These are phyloP conservation scores for Saxidomus purpurata DNA, from an alignment of 1,140 invertebrate genomes.

Conservation along the genomic window DNA sequence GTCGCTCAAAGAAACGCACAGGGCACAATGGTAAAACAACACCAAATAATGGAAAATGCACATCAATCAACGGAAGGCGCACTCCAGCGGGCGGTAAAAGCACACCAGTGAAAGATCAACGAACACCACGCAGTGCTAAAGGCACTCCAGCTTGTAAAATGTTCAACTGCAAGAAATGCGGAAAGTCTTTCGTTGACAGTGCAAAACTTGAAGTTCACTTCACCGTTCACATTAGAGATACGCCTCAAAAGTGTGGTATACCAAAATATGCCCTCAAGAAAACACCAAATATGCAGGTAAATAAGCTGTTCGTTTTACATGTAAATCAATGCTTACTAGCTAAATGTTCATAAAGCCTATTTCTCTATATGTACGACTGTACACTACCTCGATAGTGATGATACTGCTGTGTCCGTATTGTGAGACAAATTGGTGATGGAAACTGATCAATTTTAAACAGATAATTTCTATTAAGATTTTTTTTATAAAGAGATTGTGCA, in stretches of 20 bases:
- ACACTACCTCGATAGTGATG: no score
- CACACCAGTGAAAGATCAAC: neutral
- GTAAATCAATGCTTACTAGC: no score
- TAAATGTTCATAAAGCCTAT: no score
- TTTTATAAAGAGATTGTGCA: no score
- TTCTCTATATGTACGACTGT: no score
- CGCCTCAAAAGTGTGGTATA: slow-evolving; percentile 48
- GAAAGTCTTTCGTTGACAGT: slow-evolving; percentile 45
- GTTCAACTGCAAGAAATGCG: slow-evolving; percentile 51
- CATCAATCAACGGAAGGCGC: neutral
- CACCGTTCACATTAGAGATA: slow-evolving; percentile 19
- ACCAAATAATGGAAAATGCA: neutral
- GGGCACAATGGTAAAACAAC: neutral
- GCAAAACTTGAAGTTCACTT: slow-evolving; percentile 48
- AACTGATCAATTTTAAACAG: no score
- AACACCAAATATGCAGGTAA: neutral
- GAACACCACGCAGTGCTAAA: slow-evolving; percentile 12
- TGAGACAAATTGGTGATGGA: no score
- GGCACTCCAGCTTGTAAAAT: neutral
- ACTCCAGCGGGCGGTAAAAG: neutral
- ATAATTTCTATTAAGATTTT: no score
- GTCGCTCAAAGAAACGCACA: neutral
- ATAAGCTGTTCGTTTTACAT: no score
- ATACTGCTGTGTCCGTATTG: no score
- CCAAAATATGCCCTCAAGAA: neutral